These are phyloP conservation scores for Tuberolachnus salignus DNA, from an alignment of 2,888 invertebrate genomes.

Conservation along the genomic window DNA sequence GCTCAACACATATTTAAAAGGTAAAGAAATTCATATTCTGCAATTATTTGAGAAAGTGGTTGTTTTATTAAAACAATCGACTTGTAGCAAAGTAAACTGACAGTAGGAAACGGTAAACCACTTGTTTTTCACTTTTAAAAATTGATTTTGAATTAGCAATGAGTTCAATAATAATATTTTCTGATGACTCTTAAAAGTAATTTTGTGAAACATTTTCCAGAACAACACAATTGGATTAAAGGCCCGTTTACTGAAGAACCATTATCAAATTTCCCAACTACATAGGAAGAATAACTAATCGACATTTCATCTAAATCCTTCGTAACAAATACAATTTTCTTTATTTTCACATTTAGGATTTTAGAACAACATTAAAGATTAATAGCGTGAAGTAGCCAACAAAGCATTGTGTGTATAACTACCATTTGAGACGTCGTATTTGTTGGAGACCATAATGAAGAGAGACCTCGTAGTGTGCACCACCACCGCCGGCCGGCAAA, in stretches of 20 bases:
- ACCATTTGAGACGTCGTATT: too few species aligned
- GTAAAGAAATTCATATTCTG: constrained; percentile 18
- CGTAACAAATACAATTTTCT: not conserved
- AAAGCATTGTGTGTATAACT: too few species aligned
- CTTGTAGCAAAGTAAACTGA: not conserved
- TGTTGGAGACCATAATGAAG: too few species aligned
- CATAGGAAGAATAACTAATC: constrained; percentile 10
- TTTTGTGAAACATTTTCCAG: constrained; percentile 15
- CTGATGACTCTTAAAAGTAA: constrained; percentile 6
- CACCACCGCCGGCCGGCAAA: too few species aligned
- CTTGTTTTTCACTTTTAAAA: not conserved
- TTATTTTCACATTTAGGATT: too few species aligned
- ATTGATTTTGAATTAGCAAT: constrained; percentile 9
- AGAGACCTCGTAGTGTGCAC: too few species aligned
- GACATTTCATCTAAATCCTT: not conserved
- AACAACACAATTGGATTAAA: not conserved
- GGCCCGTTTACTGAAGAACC: too few species aligned
- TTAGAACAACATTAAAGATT: too few species aligned
- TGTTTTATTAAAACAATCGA: constrained; percentile 14
- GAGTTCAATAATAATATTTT: not conserved
- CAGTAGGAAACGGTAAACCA: not conserved
- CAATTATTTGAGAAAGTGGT: not conserved
- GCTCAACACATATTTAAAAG: constrained; percentile 13
- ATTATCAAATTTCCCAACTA: too few species aligned
- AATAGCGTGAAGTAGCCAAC: too few species aligned